Conservation (phyloP, 2,797 vertebrate genomes). For the Ptychadena robeensis region DNA sequence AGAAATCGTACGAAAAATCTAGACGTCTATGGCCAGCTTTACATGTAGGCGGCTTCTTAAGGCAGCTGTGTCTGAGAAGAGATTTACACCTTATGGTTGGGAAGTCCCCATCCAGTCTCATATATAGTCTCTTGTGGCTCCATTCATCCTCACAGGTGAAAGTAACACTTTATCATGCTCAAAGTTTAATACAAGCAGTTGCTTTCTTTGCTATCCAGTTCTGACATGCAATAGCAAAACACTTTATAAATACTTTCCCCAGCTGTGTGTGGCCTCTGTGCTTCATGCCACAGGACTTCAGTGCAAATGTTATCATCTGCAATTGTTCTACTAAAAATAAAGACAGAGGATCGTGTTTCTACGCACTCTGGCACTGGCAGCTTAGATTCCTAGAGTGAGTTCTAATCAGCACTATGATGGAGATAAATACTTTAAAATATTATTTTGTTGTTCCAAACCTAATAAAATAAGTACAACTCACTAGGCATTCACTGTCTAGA, state of each 20-base stretch:
- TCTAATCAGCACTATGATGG: neutral
- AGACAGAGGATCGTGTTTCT: conserved; percentile 2
- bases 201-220: conserved; percentile 6
- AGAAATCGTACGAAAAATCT: too few relatives aligned
- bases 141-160: conserved; percentile 3
- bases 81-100: neutral
- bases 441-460: too few relatives aligned
- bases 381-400: neutral
- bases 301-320: conserved; percentile 10
- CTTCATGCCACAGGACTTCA: neutral
- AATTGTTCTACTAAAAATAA: conserved; percentile 36
- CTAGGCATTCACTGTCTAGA: too few relatives aligned
- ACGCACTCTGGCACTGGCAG: neutral
- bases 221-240: conserved; percentile 3
- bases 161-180: neutral
- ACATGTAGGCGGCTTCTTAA: neutral
- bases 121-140: neutral
- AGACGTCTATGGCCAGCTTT: too few relatives aligned
- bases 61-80: neutral
- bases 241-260: conserved; percentile 33
- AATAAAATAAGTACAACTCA: too few relatives aligned
- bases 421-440: too few relatives aligned
- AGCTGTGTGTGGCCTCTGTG: conserved; percentile 39
- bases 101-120: neutral
- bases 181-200: conserved; percentile 33